Conservation (phyloP, 1,140 invertebrate species). For the Cheumatopsyche charites region DNA sequence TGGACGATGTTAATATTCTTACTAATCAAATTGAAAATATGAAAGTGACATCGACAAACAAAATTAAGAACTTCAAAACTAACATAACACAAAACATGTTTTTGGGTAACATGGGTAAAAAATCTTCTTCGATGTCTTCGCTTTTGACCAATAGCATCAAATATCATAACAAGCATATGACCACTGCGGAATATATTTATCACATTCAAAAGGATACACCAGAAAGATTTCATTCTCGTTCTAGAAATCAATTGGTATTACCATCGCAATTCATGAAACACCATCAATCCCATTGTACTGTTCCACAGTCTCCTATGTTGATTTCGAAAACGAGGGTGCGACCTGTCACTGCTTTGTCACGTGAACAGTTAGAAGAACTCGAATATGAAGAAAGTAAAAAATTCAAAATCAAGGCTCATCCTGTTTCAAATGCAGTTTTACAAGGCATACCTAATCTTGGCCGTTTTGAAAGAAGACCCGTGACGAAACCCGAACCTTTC, state of each 20-base stretch:
- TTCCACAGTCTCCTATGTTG: slow-evolving; percentile 55
- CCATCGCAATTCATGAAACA: slow-evolving; percentile 44
- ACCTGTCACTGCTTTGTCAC: slow-evolving; percentile 47
- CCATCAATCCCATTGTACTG: slow-evolving; percentile 50
- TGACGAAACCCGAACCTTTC: slow-evolving; percentile 52
- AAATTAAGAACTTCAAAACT: neutral
- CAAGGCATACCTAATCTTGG: slow-evolving; percentile 46
- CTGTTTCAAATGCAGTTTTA: slow-evolving; percentile 49
- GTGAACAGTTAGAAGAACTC: slow-evolving; percentile 51
- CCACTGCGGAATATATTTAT: slow-evolving; percentile 56
- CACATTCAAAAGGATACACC: slow-evolving; percentile 57
- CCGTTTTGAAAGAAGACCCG: slow-evolving; percentile 51
- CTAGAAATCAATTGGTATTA: slow-evolving; percentile 45
- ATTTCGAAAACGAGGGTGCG: slow-evolving; percentile 52
- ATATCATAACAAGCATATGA: slow-evolving; percentile 50
- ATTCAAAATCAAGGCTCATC: slow-evolving; percentile 52
- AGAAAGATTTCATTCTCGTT: slow-evolving; percentile 53
- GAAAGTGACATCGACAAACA: neutral
- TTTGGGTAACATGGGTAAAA: neutral
- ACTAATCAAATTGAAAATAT: neutral
- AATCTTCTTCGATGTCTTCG: slow-evolving; percentile 15
- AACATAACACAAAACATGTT: neutral
- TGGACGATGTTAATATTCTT: neutral
- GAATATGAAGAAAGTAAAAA: slow-evolving; percentile 53
- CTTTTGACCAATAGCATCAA: slow-evolving; percentile 13